Conservation (phyloP, 2,797 vertebrate species). For the Apogon hyalosoma region DNA sequence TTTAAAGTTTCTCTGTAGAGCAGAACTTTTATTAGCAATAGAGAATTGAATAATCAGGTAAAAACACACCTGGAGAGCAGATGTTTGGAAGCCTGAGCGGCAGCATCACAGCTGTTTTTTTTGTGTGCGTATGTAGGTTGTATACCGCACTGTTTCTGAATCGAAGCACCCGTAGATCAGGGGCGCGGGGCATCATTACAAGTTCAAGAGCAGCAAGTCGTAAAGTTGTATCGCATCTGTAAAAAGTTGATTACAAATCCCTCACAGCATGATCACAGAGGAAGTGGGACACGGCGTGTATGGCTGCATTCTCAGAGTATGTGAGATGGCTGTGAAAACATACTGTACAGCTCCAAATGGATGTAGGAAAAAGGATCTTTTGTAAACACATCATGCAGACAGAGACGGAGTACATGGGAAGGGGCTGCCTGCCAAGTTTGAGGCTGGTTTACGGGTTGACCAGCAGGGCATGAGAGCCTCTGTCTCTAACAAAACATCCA, state of each 20-base stretch:
- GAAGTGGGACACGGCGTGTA: slow-evolving; percentile 19
- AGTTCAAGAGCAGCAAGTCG: not conserved
- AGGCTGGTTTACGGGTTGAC: slow-evolving; percentile 70
- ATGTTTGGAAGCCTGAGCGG: slow-evolving; percentile 25
- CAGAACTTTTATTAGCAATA: not conserved
- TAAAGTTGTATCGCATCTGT: slow-evolving; percentile 16
- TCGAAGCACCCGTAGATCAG: slow-evolving; percentile 19
- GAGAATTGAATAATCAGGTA: not conserved
- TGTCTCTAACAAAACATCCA: slow-evolving; percentile 79
- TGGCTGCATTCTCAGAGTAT: not conserved
- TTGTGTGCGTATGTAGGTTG: slow-evolving; percentile 7
- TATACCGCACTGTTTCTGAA: slow-evolving; percentile 21
- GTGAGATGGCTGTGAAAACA: slow-evolving; percentile 7
- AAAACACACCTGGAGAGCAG: slow-evolving; percentile 40
- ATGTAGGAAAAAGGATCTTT: slow-evolving; percentile 54
- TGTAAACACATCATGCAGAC: slow-evolving; percentile 61
- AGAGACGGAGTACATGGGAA: slow-evolving; percentile 38
- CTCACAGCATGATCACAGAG: not conserved
- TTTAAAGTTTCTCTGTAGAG: slow-evolving; percentile 13
- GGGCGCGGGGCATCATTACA: slow-evolving; percentile 17
- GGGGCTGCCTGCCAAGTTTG: slow-evolving; percentile 53
- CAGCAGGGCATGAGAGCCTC: slow-evolving; percentile 74
- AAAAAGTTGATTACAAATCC: slow-evolving; percentile 18
- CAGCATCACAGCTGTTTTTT: slow-evolving; percentile 34
- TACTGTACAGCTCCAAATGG: slow-evolving; percentile 2